A percentile compares a stretch with the other conserved stretches of the same genome.
Conservation (phyloP, 2,888 invertebrate species). For the Geophilus truncorum region DNA sequence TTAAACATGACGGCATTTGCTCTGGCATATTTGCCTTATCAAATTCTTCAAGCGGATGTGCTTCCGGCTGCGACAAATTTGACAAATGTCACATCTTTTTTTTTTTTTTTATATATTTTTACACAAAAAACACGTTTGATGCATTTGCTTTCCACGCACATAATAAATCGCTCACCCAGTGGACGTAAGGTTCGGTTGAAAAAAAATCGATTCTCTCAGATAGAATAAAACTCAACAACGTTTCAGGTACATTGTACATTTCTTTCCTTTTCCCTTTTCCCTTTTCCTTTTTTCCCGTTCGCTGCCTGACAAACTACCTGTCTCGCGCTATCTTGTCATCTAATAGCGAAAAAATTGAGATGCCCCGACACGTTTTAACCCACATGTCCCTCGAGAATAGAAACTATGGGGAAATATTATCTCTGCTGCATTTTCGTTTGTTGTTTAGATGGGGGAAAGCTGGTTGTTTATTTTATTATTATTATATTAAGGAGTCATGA, state of each 20-base stretch:
- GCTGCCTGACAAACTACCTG: not conserved
- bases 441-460: too few species aligned
- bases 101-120: too few species aligned
- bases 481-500: not conserved
- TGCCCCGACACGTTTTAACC: not conserved
- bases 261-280: not conserved
- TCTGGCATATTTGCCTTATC: not conserved
- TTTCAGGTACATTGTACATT: not conserved
- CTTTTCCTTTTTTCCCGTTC: too few species aligned
- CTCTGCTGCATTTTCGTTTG: not conserved
- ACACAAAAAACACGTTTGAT: not conserved
- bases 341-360: not conserved
- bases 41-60: not conserved
- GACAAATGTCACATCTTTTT: not conserved
- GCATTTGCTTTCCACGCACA: not conserved
- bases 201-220: constrained; percentile 7
- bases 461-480: not conserved
- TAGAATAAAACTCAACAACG: not conserved
- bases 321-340: not conserved
- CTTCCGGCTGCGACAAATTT: not conserved
- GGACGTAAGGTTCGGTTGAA: not conserved
- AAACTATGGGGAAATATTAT: not conserved
- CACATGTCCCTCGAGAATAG: not conserved
- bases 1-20: too few species aligned
- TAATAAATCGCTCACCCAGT: not conserved